Evolutionary conservation across 2,888 invertebrate species (phyloP), one percentile per base, ranked within the genome.

Genomic region (Athetis lepigone): DNA sequence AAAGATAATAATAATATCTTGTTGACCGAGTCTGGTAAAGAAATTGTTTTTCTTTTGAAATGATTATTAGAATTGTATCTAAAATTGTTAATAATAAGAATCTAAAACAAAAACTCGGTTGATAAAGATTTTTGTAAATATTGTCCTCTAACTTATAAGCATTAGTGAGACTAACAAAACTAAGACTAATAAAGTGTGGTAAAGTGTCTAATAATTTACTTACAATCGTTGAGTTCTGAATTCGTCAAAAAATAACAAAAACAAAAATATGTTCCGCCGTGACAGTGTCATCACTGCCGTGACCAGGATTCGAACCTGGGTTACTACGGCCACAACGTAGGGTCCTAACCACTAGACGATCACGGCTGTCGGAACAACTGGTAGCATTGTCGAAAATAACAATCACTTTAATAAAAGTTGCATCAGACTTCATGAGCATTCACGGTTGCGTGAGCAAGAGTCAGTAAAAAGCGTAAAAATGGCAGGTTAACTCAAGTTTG

Each of bases 281-380:
- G 70, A 78, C 70, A 78, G 75, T 66, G 61, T 25, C 21, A 43
- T 67, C 90, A 92, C 92, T 96, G 96, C 96, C 96, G 96, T 96
- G 96, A 96, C 96, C 96, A 96, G 96, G 96, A 96, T 95, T 95
- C 96, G 95, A 96, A 96, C 95, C 96, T 95, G 95, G 95, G 95
- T 95, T 96, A 95, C 94, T 95, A 96, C 96, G 96, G 96, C 96
- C 96, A 96, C 96, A 96, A 96, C 96, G 96, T 96, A 96, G 96
- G 95, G 96, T 96, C 96, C 96, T 96, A 96, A 96, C 96, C 96
- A 96, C 96, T 96, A 96, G 96, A 96, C 96, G 95, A 95, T 95
- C 95, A 95, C 95, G 95, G 95, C 76, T 75, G n/a, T 61, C 49
- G 69, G 69, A 76, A 76, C 75, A 27, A 25, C 40, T 57, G 39